Evolutionary conservation across 1,140 invertebrate genomes (phyloP).

Genomic region (Spodoptera frugiperda): DNA sequence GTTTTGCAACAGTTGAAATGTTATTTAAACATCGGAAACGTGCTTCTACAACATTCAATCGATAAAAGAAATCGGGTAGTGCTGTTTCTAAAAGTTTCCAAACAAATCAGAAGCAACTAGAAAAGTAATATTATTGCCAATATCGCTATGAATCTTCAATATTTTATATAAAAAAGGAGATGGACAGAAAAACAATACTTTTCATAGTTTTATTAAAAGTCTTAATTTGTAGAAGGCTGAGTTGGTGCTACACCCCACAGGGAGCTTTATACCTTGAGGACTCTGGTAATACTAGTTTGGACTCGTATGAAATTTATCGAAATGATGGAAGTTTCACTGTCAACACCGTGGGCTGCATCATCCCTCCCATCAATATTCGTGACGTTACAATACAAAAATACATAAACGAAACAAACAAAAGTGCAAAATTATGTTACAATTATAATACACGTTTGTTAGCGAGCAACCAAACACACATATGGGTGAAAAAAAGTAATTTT

Average conservation of each 20-base stretch:
- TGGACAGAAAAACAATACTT: neutral
- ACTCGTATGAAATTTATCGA: neutral
- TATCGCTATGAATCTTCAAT: neutral
- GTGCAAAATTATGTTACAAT: neutral
- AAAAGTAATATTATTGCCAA: neutral
- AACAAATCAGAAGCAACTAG: too few species aligned
- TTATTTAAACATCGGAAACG: slow-evolving; percentile 19
- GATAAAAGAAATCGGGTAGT: neutral
- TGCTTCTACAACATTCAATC: neutral
- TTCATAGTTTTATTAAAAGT: neutral
- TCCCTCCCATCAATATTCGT: neutral
- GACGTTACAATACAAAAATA: neutral
- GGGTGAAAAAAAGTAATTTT: neutral
- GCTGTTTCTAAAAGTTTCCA: neutral
- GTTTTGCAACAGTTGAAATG: slow-evolving; percentile 10
- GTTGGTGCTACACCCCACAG: neutral
- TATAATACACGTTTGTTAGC: neutral
- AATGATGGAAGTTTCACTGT: slow-evolving; percentile 6
- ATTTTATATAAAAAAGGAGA: neutral
- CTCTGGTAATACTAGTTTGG: neutral
- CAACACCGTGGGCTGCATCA: slow-evolving; percentile 15
- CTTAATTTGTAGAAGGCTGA: neutral
- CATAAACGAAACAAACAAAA: neutral
- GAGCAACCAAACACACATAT: slow-evolving; percentile 23
- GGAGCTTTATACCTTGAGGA: neutral